phyloP scores from a whole-genome alignment of 2,113 vertebrate genomes.

The Neogobius melanostomus region DNA sequence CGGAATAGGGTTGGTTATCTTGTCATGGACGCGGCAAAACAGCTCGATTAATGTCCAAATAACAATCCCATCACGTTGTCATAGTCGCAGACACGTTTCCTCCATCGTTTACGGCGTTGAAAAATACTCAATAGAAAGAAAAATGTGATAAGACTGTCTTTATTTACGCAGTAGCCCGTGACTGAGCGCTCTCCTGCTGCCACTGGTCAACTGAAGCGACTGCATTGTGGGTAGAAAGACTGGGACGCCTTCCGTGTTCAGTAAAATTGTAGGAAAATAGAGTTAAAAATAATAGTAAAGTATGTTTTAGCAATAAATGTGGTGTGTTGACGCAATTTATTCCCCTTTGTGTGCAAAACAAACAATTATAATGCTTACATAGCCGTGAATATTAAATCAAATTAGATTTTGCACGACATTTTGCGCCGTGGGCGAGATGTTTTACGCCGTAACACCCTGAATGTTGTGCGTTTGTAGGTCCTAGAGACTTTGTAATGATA shows the following conservation, averaged over 20 bases:
- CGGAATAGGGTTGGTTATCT: constrained; percentile 32
- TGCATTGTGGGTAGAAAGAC: constrained; percentile 55
- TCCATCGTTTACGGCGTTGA: constrained; percentile 1
- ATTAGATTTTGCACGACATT: not conserved
- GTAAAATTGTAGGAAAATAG: not conserved
- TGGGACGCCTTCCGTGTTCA: not conserved
- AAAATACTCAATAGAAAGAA: not conserved
- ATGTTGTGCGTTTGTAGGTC: no score
- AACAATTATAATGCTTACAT: no score
- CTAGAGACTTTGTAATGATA: no score
- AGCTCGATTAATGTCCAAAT: no score
- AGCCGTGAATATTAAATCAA: no score
- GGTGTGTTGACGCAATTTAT: not conserved
- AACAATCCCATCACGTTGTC: not conserved
- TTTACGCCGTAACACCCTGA: no score
- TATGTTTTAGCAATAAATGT: not conserved
- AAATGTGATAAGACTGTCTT: not conserved
- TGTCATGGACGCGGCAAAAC: not conserved
- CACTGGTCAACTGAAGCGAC: not conserved
- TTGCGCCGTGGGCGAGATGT: no score
- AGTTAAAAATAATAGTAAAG: no score
- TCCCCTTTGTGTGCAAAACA: not conserved
- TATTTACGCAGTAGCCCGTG: not conserved
- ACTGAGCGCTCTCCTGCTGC: not conserved
- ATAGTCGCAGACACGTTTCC: constrained; percentile 15